Evolutionary conservation across 2,113 vertebrate genomes (phyloP), one percentile per base, ranked within the genome.

Genomic region (Chaetorhynchus papuensis): DNA sequence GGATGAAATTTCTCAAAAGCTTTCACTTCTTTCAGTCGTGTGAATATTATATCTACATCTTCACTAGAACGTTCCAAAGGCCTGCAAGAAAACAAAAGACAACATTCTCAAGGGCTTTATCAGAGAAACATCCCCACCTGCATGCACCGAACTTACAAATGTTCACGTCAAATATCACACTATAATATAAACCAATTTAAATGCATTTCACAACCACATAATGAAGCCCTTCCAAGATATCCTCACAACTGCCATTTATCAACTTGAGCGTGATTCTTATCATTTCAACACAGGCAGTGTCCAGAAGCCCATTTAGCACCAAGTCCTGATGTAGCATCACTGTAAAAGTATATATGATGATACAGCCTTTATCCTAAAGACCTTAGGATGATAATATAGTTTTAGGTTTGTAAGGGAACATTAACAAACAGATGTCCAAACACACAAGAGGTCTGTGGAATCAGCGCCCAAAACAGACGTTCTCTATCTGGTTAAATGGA

Each of bases 11-110:
- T 98, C 97, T 99, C 99, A 78, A 99, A 99, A 89, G 98, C 99
- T 97, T 99, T 99, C 61, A 99, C 98, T 94, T 98, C 98, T 96
- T 98, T 99, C 89, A 99, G 98, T 39, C 98, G 98, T 14, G 99
- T 98, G 97, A 99, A 98, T 94, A 99, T 99, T 89, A 99, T 99
- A 96, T 99, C 99, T 70, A 99, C 98, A 97, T 99, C 99, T 97
- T 99, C 99, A 82, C 98, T 98, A 7, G 99, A 99, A 66, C 99
- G 99, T 90, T 99, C 99, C 76, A 98, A 95, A 11, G 99, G 99
- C 90, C 99, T 99, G 89, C 27, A 97, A 72, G 93, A 53, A 95
- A 88, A 95, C 59, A 90, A 93, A 83, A 76, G 35, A 83, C 12
- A 93, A 77, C 21, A 74, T 68, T 93, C 24, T 74, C n/a, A 86